These are phyloP conservation scores for Anguilla megastoma DNA, from an alignment of 2,797 vertebrate species.

Conservation along the genomic window DNA sequence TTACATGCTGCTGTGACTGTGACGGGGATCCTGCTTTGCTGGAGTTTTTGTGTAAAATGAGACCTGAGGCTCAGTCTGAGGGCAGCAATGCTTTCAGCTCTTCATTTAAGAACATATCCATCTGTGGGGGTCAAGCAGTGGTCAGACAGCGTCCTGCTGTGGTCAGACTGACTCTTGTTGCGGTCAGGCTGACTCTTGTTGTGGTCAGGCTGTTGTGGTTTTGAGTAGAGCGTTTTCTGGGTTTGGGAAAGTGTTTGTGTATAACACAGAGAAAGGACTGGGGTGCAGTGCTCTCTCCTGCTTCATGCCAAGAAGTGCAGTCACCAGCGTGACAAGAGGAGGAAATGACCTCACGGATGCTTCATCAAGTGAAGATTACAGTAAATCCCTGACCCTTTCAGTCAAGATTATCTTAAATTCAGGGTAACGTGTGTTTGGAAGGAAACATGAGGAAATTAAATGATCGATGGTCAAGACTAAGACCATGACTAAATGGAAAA, in stretches of 20 bases:
- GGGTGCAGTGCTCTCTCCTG: not conserved
- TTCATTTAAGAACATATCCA: not conserved
- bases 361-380: slow-evolving; percentile 17
- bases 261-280: not conserved
- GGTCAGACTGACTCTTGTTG: not conserved
- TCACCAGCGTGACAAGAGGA: not conserved
- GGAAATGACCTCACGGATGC: not conserved
- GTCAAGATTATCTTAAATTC: not conserved
- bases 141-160: not conserved
- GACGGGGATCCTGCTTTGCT: too few relatives aligned
- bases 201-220: not conserved
- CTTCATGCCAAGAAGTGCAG: not conserved
- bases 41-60: too few relatives aligned
- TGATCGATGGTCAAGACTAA: not conserved
- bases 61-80: not conserved
- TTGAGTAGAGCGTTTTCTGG: not conserved
- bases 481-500: too few relatives aligned
- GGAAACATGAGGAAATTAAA: not conserved
- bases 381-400: not conserved
- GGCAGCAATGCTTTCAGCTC: not conserved
- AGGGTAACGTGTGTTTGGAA: not conserved
- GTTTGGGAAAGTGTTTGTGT: slow-evolving; percentile 5
- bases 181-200: not conserved
- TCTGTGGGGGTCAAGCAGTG: not conserved
- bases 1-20: too few relatives aligned